Evolutionary conservation across 2,888 invertebrate genomes (phyloP), one percentile per base, ranked within the genome.

Genomic region (Erynnis tages): DNA sequence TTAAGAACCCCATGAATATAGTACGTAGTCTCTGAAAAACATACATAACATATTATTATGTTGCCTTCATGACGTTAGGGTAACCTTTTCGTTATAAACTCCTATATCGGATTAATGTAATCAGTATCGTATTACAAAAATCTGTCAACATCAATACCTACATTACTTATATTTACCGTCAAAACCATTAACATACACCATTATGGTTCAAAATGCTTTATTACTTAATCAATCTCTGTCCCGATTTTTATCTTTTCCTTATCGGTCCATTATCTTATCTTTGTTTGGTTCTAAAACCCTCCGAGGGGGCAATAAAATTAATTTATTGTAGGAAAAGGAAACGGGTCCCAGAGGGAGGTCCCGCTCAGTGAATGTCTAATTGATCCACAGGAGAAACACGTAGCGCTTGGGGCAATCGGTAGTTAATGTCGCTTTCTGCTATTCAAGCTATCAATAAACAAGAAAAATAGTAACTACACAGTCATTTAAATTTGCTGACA

Each of bases 381-480:
- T 72, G 71, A 72, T 76, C 67, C 66, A 61, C 65, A 58, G 63
- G 53, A 54, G 19, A 29, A 56, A 59, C 55, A 53, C 49, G 37
- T 45, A 54, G 44, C 72, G 29, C 75, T 55, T 67, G 71, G 60
- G 74, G 74, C 55, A 69, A 66, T 62, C 71, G 53, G 55, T 48
- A 59, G 63, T 64, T 69, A 68, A 69, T 67, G 80, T 78, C 84
- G 65, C 66, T 73, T 77, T 73, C 66, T 71, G 68, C 68, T 69
- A 61, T 57, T 47, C 55, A 57, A 58, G 64, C 75, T 67, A 80
- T 82, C 79, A 79, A 82, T 81, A 73, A 66, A 62, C 1, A 21
- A 35, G 41, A 50, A 27, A 27, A n/a, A 50, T 43, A 41, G 27
- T 30, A 19, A 21, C 13, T n/a, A n/a, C 13, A 21, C 4, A 32